These are phyloP conservation scores for Pectinophora gossypiella DNA, from an alignment of 1,140 invertebrate genomes.

Conservation along the genomic window DNA sequence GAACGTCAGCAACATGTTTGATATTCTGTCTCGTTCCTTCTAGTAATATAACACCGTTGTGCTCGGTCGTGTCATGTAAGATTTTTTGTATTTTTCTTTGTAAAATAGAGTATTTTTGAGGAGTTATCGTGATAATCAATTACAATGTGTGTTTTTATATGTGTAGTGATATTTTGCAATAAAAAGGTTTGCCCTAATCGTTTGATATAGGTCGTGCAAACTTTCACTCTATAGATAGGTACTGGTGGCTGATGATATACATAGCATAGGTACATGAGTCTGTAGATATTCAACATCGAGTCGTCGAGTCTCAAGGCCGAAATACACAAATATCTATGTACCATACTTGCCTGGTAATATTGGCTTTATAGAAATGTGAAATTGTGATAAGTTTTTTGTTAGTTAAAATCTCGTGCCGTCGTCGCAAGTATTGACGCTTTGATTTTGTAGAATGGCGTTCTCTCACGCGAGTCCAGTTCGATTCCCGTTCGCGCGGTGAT, in stretches of 20 bases:
- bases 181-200: constrained; percentile 21
- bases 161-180: constrained; percentile 23
- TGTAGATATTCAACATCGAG: constrained; percentile 72
- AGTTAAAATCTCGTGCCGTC: constrained; percentile 19
- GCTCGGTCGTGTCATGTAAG: constrained; percentile 74
- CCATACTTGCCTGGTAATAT: constrained; percentile 41
- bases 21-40: constrained; percentile 62
- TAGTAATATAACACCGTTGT: constrained; percentile 75
- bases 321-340: constrained; percentile 63
- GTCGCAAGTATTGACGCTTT: constrained; percentile 11
- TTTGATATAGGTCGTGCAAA: constrained; percentile 59
- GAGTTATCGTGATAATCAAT: constrained; percentile 28
- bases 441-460: background rate
- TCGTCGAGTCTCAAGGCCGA: constrained; percentile 68
- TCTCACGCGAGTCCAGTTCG: background rate
- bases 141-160: constrained; percentile 27
- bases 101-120: constrained; percentile 47
- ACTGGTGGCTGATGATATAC: constrained; percentile 48
- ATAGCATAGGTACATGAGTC: constrained; percentile 53
- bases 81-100: constrained; percentile 69
- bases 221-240: constrained; percentile 73
- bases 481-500: background rate
- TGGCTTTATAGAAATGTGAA: constrained; percentile 44
- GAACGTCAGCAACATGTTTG: constrained; percentile 53
- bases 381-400: constrained; percentile 23